A percentile compares a stretch with the other conserved stretches of the same genome.
Evolutionary conservation across 2,888 invertebrate genomes (phyloP).

Genomic region (Morpho deidamia): DNA sequence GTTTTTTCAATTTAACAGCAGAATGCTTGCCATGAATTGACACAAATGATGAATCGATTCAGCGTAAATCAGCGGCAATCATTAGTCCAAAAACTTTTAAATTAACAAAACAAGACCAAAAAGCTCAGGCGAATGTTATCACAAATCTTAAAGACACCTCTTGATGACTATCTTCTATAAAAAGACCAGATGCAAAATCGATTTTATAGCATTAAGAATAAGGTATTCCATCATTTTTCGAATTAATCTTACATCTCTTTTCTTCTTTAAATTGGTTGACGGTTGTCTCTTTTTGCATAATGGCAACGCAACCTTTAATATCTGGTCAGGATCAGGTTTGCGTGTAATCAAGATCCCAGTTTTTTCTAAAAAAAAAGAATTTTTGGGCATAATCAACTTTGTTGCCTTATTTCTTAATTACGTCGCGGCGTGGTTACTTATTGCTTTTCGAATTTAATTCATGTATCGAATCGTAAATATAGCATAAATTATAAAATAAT

Average conservation of each 20-base stretch:
- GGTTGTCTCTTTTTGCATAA: background rate
- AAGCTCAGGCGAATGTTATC: background rate
- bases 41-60: background rate
- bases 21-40: background rate
- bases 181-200: background rate
- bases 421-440: background rate
- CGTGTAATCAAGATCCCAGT: background rate
- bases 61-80: constrained; percentile 1
- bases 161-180: background rate
- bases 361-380: constrained; percentile 1
- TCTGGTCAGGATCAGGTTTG: constrained; percentile 1
- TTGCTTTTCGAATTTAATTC: too few species aligned
- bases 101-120: background rate
- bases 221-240: background rate
- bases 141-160: background rate
- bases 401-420: background rate
- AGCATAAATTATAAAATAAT: too few species aligned
- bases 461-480: too few species aligned
- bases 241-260: background rate
- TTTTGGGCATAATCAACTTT: background rate
- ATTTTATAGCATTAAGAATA: background rate
- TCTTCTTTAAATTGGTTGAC: background rate
- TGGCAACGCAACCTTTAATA: background rate
- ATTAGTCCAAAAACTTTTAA: background rate
- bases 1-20: too few species aligned